These are phyloP conservation scores for Pogonognathellus flavescens DNA, from an alignment of 1,140 invertebrate genomes.

Conservation along the genomic window DNA sequence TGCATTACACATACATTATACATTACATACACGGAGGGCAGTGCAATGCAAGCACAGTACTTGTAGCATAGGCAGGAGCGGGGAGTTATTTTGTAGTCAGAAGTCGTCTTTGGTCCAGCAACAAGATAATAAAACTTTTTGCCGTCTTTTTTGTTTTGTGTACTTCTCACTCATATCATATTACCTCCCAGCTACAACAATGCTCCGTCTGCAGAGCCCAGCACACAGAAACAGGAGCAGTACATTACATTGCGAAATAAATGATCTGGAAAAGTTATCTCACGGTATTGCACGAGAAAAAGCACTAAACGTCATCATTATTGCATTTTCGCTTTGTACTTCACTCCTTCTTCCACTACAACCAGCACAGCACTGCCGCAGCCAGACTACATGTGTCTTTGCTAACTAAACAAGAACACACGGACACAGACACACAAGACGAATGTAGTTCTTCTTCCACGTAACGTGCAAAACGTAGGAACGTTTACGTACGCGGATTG, in stretches of 20 bases:
- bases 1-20: too few species aligned
- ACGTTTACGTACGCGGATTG: neutral
- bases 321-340: conserved; percentile 32
- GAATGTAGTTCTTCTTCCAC: neutral
- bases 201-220: neutral
- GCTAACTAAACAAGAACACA: neutral
- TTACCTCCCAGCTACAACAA: neutral
- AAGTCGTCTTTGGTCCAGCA: neutral
- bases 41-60: too few species aligned
- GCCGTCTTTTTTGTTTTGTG: neutral
- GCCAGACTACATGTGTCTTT: neutral
- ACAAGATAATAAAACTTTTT: conserved; percentile 8
- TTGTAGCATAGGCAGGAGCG: neutral
- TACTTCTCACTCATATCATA: conserved; percentile 8
- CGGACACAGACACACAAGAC: neutral
- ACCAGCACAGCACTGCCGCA: too few species aligned
- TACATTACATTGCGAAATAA: conserved; percentile 37
- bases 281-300: conserved; percentile 38
- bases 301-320: conserved; percentile 47
- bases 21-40: too few species aligned
- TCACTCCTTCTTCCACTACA: neutral
- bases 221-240: too few species aligned
- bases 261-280: conserved; percentile 47
- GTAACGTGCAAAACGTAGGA: neutral
- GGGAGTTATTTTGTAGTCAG: neutral